A percentile compares a stretch with the other conserved stretches of the same genome.
phyloP scores from a whole-genome alignment of 2,797 vertebrate genomes.

The Diplodus sargus region DNA sequence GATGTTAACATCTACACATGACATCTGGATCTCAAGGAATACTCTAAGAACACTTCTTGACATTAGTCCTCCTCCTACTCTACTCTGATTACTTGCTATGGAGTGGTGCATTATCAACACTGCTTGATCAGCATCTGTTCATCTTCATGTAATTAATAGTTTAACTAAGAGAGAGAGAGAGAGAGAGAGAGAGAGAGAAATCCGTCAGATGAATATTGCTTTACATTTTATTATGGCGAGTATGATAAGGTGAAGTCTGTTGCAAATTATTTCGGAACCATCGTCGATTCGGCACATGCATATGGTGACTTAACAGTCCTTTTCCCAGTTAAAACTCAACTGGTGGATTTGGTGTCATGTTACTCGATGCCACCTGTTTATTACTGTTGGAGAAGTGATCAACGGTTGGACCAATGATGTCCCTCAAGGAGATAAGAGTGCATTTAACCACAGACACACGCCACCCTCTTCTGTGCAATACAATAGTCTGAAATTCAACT shows the following conservation, averaged over 20 bases:
- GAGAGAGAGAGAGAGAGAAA: background rate
- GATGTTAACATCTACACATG: background rate
- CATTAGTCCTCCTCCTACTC: background rate
- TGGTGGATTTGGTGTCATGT: no score
- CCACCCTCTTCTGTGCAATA: background rate
- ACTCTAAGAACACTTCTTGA: background rate
- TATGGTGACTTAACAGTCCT: no score
- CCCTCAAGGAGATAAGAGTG: background rate
- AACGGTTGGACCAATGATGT: background rate
- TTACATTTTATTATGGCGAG: background rate
- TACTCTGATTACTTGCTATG: background rate
- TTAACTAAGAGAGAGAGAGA: background rate
- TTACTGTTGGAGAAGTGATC: background rate
- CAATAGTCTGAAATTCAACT: conserved; percentile 1
- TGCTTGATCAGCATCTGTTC: conserved; percentile 11
- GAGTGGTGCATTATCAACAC: background rate
- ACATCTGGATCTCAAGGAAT: background rate
- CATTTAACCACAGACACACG: background rate
- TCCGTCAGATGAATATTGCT: background rate
- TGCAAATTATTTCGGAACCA: background rate
- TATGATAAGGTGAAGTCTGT: background rate
- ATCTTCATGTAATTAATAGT: background rate
- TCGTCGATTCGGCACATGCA: background rate
- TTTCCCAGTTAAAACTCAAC: background rate
- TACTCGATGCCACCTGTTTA: background rate